Evolutionary conservation across 2,113 vertebrate genomes (phyloP).

Genomic region (Illadopsis cleaveri): DNA sequence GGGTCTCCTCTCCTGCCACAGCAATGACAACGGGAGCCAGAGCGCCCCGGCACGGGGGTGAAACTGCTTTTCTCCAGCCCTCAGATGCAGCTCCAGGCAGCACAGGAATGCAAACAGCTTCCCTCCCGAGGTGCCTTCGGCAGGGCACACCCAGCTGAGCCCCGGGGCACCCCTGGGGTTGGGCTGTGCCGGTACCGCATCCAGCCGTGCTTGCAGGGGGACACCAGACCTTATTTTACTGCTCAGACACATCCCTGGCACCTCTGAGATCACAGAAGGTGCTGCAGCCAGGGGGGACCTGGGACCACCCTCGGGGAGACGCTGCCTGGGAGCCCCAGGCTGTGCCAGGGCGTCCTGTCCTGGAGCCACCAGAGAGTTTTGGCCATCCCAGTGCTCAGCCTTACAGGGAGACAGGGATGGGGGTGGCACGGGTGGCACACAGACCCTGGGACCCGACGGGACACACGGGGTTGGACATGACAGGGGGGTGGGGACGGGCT

Average conservation of each 20-base stretch:
- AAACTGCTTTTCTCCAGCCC: background rate
- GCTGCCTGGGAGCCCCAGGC: background rate
- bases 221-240: background rate
- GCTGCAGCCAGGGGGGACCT: accelerated
- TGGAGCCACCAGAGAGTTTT: accelerated
- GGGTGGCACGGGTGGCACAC: background rate
- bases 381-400: background rate
- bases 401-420: background rate
- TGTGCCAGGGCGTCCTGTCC: background rate
- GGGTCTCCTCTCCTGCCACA: background rate
- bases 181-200: accelerated
- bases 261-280: background rate
- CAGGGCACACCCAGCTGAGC: accelerated
- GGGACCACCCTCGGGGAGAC: background rate
- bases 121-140: background rate
- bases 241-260: background rate
- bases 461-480: background rate
- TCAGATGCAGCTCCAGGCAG: background rate
- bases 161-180: accelerated
- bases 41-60: accelerated
- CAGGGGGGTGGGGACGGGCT: background rate
- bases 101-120: background rate
- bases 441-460: background rate
- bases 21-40: accelerated
- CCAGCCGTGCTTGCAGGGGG: background rate